These are phyloP conservation scores for Stictonetta naevosa DNA, from an alignment of 2,113 vertebrate genomes.

Conservation along the genomic window DNA sequence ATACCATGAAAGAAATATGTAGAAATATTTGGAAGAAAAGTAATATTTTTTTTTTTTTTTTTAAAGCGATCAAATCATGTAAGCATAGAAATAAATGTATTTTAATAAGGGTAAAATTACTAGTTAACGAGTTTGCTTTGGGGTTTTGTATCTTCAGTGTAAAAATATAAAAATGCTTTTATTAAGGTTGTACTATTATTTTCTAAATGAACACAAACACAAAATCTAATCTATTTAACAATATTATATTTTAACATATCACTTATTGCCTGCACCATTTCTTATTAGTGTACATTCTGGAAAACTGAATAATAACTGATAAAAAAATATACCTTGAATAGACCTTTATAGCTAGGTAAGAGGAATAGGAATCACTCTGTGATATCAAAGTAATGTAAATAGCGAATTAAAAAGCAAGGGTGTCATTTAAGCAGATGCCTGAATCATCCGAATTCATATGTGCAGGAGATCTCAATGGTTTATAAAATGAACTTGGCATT, in stretches of 20 bases:
- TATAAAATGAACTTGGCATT: slow-evolving; percentile 6
- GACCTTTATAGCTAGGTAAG: slow-evolving; percentile 63
- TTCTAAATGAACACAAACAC: slow-evolving; percentile 81
- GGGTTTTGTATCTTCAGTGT: slow-evolving; percentile 81
- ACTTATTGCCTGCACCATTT: slow-evolving; percentile 67
- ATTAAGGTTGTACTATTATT: slow-evolving; percentile 84
- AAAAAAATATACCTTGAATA: slow-evolving; percentile 29
- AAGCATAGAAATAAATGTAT: slow-evolving; percentile 88
- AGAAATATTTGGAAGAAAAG: slow-evolving; percentile 79
- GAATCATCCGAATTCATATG: background rate
- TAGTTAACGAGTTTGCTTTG: slow-evolving; percentile 89
- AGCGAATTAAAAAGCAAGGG: slow-evolving; percentile 41
- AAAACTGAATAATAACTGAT: slow-evolving; percentile 70
- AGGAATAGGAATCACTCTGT: slow-evolving; percentile 41
- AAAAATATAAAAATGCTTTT: slow-evolving; percentile 85
- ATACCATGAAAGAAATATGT: slow-evolving; percentile 64
- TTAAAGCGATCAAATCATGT: slow-evolving; percentile 81
- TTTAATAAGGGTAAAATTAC: slow-evolving; percentile 88
- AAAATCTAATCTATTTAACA: slow-evolving; percentile 79
- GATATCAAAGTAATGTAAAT: slow-evolving; percentile 44
- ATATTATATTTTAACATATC: slow-evolving; percentile 78
- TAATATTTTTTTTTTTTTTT: slow-evolving; percentile 76
- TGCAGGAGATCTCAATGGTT: background rate
- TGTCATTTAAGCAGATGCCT: slow-evolving; percentile 22
- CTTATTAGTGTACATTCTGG: slow-evolving; percentile 69